Evolutionary conservation across 2,113 vertebrate species (phyloP).

Genomic region (Centropus unirufus): DNA sequence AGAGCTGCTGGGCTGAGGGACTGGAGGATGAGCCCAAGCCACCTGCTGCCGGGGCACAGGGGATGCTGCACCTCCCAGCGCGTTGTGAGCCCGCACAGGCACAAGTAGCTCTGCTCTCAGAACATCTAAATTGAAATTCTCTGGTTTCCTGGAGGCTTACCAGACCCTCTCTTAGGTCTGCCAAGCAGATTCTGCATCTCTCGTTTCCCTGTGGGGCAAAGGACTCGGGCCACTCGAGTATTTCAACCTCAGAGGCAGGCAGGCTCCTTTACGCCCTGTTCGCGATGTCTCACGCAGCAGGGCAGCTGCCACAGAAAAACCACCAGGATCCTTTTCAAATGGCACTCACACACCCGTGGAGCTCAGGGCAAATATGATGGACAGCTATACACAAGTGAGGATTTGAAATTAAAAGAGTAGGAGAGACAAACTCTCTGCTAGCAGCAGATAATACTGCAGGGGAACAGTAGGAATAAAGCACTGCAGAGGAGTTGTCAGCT

Average conservation of each 20-base stretch:
- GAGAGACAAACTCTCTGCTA: slow-evolving; percentile 10
- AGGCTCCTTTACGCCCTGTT: fast-evolving
- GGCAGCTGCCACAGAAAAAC: neutral
- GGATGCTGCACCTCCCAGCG: neutral
- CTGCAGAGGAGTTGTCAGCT: slow-evolving; percentile 22
- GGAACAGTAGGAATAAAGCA: slow-evolving; percentile 7
- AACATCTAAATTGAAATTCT: neutral
- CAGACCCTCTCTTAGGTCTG: neutral
- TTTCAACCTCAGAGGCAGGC: neutral
- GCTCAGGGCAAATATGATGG: neutral
- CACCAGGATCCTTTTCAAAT: neutral
- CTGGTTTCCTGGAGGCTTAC: fast-evolving
- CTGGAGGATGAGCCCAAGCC: neutral
- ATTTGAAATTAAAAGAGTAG: neutral
- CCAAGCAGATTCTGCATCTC: neutral
- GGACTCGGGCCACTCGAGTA: fast-evolving
- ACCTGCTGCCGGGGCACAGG: neutral
- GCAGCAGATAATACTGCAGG: slow-evolving; percentile 32
- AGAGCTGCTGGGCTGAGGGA: neutral
- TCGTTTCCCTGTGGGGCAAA: neutral
- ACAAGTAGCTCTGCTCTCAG: fast-evolving
- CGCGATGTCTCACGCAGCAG: neutral
- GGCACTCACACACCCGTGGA: fast-evolving
- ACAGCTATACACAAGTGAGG: neutral
- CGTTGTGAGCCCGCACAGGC: neutral